Evolutionary conservation across 2,888 invertebrate species (phyloP).

Genomic region (Sphecodes monilicornis): DNA sequence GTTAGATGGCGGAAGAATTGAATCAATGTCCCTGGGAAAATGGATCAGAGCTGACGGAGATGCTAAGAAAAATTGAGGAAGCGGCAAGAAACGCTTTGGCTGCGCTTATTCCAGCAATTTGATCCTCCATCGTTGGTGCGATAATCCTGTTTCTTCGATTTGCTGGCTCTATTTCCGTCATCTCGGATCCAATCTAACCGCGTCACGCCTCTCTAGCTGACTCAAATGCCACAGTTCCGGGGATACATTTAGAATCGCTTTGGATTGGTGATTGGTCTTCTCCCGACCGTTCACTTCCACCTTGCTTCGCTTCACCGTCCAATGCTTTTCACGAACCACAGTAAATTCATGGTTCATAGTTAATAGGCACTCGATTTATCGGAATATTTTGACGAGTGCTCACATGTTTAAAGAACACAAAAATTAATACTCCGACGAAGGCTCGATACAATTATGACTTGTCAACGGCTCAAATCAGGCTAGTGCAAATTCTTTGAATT

Average conservation of each 20-base stretch:
- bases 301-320: neutral
- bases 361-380: too few relatives aligned
- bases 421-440: too few relatives aligned
- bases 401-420: too few relatives aligned
- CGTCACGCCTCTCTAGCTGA: slow-evolving; percentile 40
- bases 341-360: too few relatives aligned
- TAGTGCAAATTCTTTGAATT: too few relatives aligned
- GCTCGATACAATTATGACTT: too few relatives aligned
- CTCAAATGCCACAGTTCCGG: slow-evolving; percentile 33
- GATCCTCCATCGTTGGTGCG: slow-evolving; percentile 36
- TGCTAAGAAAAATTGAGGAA: slow-evolving; percentile 42
- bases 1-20: slow-evolving; percentile 23
- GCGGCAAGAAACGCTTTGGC: slow-evolving; percentile 2
- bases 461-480: too few relatives aligned
- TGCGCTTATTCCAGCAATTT: slow-evolving; percentile 51
- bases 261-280: neutral
- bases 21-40: slow-evolving; percentile 3
- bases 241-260: slow-evolving; percentile 26
- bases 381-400: neutral
- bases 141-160: slow-evolving; percentile 62
- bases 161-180: slow-evolving; percentile 58
- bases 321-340: neutral
- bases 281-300: neutral
- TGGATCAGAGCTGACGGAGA: slow-evolving; percentile 22
- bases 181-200: slow-evolving; percentile 46